Base-by-base conservation (phyloP, 2,113 vertebrate genomes). In the rat (Rattus norvegicus) region DNA sequence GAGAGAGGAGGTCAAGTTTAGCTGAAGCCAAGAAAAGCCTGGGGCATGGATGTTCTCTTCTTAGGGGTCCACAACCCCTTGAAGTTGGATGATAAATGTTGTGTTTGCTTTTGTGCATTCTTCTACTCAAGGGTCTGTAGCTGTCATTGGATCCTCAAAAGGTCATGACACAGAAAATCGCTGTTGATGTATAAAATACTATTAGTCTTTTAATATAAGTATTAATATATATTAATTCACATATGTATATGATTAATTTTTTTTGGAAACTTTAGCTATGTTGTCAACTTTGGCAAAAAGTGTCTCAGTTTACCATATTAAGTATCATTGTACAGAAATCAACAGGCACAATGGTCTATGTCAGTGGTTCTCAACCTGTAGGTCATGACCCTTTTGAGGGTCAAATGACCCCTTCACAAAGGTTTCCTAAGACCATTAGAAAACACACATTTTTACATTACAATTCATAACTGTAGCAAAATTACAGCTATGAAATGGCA, bases 81-180 rank as follows among this genome's bases (percentile, higher is more conserved):
- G 33, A 93, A 36, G 63, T 65, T 79, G 33, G 91, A 88, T n/a
- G 17, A 17, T 63, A 79, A 65, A 81, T 54, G 36, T 22, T 52
- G 9, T 84, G 65, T 92, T 95, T 92, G 24, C 84, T 72, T 65
- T 36, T 79, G 77, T 63, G 22, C 6, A 24, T 80, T 91, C 95
- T 95, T 72, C 63, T 95, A 63, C 76, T 39, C 56, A 80, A 86
- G 43, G 3, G 14, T 70, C 19, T 19, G 33, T 28, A 67, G 7
- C 6, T 56, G 90, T 79, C 20, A 52, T 0, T 56, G n/a, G 26
- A 43, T 88, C 90, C 33, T 90, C 43, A 81, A 96, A 52, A 2
- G 14, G 69, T 49, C 79, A 20, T 54, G 28, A 85, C 70, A 84
- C 56, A 76, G 24, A 80, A 93, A 75, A 47, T 16, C 54, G 30